These are phyloP conservation scores for Drosophila stalkeri DNA, from an alignment of 2,888 invertebrate genomes.

Conservation along the genomic window DNA sequence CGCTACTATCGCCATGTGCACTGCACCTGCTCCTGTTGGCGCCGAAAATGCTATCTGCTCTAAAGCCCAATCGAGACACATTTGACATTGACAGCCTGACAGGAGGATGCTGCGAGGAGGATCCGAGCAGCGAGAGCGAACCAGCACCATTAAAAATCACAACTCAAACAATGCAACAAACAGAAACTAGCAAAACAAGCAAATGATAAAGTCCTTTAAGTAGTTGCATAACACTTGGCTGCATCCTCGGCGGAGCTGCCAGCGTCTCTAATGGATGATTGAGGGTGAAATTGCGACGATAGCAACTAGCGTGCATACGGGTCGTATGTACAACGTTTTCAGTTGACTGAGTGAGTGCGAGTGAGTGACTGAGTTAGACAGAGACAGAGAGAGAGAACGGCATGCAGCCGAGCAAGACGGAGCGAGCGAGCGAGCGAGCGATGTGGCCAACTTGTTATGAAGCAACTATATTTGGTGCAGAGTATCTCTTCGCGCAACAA, in stretches of 20 bases:
- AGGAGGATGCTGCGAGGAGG: not conserved
- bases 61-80: constrained; percentile 35
- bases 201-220: constrained; percentile 78
- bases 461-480: constrained; percentile 54
- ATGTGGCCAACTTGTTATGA: constrained; percentile 59
- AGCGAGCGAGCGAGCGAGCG: constrained; percentile 16
- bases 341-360: constrained; percentile 63
- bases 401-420: not conserved
- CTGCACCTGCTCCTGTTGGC: constrained; percentile 78
- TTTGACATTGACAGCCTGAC: constrained; percentile 14
- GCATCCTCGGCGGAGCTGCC: constrained; percentile 52
- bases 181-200: constrained; percentile 27
- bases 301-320: constrained; percentile 79
- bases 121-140: constrained; percentile 1
- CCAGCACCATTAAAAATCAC: constrained; percentile 64
- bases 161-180: constrained; percentile 66
- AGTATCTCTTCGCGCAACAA: constrained; percentile 31
- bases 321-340: constrained; percentile 78
- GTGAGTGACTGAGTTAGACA: constrained; percentile 18
- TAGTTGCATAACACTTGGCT: constrained; percentile 79
- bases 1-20: constrained; percentile 73
- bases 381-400: constrained; percentile 4
- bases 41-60: constrained; percentile 74
- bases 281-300: constrained; percentile 43
- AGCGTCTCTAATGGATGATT: constrained; percentile 37